These are phyloP conservation scores for Acanthopagrus latus DNA, from an alignment of 2,797 vertebrate species.

Conservation along the genomic window DNA sequence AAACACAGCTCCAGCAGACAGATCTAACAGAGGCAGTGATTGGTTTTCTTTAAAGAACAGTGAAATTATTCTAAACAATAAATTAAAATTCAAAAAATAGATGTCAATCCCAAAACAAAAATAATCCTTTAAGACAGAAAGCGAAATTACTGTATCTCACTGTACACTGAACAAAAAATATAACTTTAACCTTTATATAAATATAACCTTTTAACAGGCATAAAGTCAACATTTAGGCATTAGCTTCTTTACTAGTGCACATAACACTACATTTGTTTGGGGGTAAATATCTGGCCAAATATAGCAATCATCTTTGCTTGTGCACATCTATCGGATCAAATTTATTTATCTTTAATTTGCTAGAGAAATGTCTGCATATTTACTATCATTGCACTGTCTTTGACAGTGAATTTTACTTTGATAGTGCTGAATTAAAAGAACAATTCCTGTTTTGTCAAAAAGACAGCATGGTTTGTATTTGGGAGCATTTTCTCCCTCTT, in stretches of 20 bases:
- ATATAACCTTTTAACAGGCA: not conserved
- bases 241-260: not conserved
- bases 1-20: constrained; percentile 20
- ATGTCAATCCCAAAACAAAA: not conserved
- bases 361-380: not conserved
- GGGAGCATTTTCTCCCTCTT: not conserved
- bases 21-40: not conserved
- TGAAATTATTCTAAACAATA: not conserved
- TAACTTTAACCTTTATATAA: no score
- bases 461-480: not conserved
- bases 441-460: not conserved
- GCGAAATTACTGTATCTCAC: not conserved
- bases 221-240: not conserved
- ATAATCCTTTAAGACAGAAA: not conserved
- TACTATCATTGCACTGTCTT: not conserved
- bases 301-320: not conserved
- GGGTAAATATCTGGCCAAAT: not conserved
- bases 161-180: not conserved
- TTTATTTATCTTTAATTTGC: not conserved
- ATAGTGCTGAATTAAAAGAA: not conserved
- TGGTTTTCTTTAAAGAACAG: not conserved
- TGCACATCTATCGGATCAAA: not conserved
- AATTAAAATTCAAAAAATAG: no score
- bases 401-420: no score
- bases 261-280: not conserved